Conservation (phyloP, 1,140 invertebrate genomes). For the Leptonema lineaticorne region DNA sequence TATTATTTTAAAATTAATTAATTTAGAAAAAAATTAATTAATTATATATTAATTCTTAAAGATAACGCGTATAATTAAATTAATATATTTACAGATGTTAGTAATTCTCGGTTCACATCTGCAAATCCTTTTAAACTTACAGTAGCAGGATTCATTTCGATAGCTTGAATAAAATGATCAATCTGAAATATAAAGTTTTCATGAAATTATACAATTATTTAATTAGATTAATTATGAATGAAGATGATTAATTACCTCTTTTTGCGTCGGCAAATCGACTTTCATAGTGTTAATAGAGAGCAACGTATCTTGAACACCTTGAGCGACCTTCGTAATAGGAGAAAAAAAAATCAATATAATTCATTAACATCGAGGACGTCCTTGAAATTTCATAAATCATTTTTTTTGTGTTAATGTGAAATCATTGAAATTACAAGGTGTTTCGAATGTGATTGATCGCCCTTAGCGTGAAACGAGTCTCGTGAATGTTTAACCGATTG, state of each 20-base stretch:
- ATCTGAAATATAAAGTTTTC: slow-evolving; percentile 50
- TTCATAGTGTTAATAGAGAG: slow-evolving; percentile 56
- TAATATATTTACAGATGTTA: slow-evolving; percentile 55
- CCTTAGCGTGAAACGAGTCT: background rate
- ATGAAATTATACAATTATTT: slow-evolving; percentile 17
- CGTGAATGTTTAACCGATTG: background rate
- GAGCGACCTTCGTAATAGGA: slow-evolving; percentile 48
- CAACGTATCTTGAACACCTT: slow-evolving; percentile 59
- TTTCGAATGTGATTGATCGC: background rate
- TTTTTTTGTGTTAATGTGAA: background rate
- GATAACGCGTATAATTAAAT: no score
- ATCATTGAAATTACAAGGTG: background rate
- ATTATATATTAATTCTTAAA: no score
- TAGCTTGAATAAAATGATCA: slow-evolving; percentile 62
- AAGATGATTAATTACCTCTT: slow-evolving; percentile 50
- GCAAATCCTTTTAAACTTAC: slow-evolving; percentile 63
- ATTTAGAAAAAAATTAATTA: no score
- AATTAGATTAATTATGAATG: background rate
- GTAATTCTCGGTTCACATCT: slow-evolving; percentile 59
- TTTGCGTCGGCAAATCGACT: slow-evolving; percentile 56
- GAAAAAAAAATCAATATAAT: slow-evolving; percentile 7
- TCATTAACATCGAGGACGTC: no score
- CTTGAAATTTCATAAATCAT: background rate
- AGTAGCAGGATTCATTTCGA: slow-evolving; percentile 64
- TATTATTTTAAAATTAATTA: no score